Base-by-base conservation (phyloP, 2,113 vertebrate genomes). In the Oreamnos americanus region DNA sequence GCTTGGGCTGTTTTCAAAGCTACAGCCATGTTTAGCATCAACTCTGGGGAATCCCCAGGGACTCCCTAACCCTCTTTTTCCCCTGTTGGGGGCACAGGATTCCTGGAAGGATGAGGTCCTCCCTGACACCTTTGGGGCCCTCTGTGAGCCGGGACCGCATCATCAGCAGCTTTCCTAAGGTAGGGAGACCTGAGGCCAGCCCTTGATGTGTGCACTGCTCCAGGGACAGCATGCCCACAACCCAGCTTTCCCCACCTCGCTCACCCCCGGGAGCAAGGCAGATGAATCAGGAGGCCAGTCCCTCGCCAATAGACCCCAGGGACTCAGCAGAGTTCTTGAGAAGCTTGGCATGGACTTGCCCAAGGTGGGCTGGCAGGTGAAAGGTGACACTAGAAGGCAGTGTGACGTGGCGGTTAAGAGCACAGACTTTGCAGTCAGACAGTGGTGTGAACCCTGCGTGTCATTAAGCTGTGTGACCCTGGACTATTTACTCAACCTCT, bases 151-250 rank as follows among this genome's bases (percentile, higher is more conserved):
- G 98, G 87, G 99, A 99, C 98, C 99, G 99, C 76, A 90, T 99
- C 97, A 99, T 99, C 94, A 96, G 98, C 79, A 98, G 98, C 45
- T 99, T 99, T 97, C 99, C 99, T 60, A 99, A 99, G 99, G 99
- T 99, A 99, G 97, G 36, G 47, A 85, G 30, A 47, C 83, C 4
- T 51, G 16, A 67, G 60, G 67, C 39, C 74, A 57, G 33, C 19
- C 47, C 6, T 51, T n/a, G 30, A 21, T 4, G 1, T 71, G 60
- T 30, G 4, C 4, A 7, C 47, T 67, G 15, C n/a, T 36, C 6
- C 74, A 25, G 7, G 28, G 39, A 55, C 4, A 21, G 49, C 39
- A 7, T 1, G 10, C 16, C 82, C 43, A 7, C 36, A 26, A 17
- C 12, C 30, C 47, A 16, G 36, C 64, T 89, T 53, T 51, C 28